phyloP scores from a whole-genome alignment of 2,113 vertebrate species.

The human (Homo sapiens) region DNA sequence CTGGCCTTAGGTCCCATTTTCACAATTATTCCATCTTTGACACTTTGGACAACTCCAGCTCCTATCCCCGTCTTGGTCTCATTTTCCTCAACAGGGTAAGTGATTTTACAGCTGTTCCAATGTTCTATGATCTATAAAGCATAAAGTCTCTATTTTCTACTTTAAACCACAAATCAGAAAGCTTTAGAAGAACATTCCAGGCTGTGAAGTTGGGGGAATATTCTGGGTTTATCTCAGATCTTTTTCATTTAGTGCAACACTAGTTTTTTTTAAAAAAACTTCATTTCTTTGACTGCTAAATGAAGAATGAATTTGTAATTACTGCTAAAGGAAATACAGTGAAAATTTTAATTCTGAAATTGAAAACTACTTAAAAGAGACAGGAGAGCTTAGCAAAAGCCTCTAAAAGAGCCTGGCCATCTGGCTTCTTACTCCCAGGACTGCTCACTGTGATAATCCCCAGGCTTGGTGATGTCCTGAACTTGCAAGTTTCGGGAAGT shows the following conservation, averaged over 20 bases:
- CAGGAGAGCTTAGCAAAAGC: background rate
- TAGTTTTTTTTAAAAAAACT: background rate
- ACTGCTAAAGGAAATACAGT: conserved; percentile 29
- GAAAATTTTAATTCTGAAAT: background rate
- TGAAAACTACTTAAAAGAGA: background rate
- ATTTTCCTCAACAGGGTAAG: background rate
- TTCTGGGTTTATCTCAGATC: background rate
- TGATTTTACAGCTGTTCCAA: fast-evolving
- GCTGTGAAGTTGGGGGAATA: background rate
- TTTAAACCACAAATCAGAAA: background rate
- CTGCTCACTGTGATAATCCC: background rate
- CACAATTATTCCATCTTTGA: background rate
- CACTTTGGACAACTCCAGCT: background rate
- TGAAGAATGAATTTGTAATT: background rate
- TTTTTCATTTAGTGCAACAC: background rate
- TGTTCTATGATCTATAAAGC: background rate
- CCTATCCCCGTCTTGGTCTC: background rate
- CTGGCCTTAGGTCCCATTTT: background rate
- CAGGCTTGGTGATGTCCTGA: background rate
- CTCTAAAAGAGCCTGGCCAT: background rate
- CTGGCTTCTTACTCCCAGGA: background rate
- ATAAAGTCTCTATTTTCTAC: background rate
- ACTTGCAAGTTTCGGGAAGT: background rate
- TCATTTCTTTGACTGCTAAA: conserved; percentile 27
- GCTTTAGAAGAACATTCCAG: background rate